Evolutionary conservation across 92 coral and sea anemone genomes (phyloP).

Genomic region (Micromussa lordhowensis): DNA sequence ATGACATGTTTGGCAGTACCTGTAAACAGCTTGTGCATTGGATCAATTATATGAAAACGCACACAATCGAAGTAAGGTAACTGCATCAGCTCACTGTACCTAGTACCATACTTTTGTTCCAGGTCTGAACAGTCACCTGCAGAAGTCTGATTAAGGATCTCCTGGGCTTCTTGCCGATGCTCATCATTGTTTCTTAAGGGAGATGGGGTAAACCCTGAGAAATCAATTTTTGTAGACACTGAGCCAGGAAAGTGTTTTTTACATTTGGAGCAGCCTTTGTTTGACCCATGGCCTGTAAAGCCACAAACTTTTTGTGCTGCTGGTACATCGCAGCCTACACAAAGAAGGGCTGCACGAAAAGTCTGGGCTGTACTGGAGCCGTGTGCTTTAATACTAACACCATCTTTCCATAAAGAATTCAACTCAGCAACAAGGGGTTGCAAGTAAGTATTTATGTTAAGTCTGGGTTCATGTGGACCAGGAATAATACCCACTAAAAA

Average conservation of each 20-base stretch:
- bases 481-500: conserved; percentile 46
- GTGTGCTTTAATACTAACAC: neutral
- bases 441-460: too few species aligned
- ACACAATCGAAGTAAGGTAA: conserved; percentile 69
- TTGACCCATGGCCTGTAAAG: neutral
- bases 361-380: neutral
- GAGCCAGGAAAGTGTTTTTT: too few species aligned
- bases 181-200: conserved; percentile 13
- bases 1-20: conserved; percentile 70
- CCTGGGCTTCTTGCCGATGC: conserved; percentile 29
- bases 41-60: conserved; percentile 63
- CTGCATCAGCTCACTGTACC: conserved; percentile 42
- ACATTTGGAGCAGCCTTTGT: neutral
- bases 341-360: neutral
- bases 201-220: neutral
- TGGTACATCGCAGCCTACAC: neutral
- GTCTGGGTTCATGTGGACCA: conserved; percentile 50
- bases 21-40: conserved; percentile 70
- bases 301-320: neutral
- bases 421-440: too few species aligned
- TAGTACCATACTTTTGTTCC: conserved; percentile 37
- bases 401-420: neutral
- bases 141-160: conserved; percentile 2
- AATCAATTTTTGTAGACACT: too few species aligned
- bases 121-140: conserved; percentile 14